Conservation (phyloP, 2,113 vertebrate species). For the Nyctibius bracteatus region DNA sequence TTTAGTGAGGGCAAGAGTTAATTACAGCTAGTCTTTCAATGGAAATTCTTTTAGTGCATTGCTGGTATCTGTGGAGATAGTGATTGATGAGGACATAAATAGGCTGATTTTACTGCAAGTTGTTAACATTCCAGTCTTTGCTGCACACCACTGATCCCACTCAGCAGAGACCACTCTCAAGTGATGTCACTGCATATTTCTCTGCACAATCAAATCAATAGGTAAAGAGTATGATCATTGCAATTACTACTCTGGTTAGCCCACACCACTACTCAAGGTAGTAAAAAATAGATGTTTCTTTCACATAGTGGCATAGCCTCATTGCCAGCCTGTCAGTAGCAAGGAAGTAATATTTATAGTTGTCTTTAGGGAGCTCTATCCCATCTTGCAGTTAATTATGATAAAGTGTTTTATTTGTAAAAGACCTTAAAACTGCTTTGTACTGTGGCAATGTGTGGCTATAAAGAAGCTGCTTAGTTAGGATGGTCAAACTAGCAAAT, state of each 20-base stretch:
- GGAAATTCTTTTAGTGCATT: neutral
- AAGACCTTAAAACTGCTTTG: neutral
- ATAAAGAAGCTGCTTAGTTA: neutral
- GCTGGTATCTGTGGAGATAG: neutral
- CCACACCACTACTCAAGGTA: neutral
- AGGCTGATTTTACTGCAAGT: neutral
- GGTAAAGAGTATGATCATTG: neutral
- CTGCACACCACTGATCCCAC: neutral
- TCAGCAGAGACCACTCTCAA: neutral
- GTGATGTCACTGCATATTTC: neutral
- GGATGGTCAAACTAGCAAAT: neutral
- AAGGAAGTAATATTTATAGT: constrained; percentile 35
- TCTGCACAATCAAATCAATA: neutral
- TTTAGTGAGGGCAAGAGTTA: neutral
- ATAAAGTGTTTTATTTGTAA: constrained; percentile 52
- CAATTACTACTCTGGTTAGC: neutral
- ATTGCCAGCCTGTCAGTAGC: neutral
- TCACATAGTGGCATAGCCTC: constrained; percentile 7
- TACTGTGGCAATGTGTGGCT: neutral
- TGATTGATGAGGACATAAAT: neutral
- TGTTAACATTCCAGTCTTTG: neutral
- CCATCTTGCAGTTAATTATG: constrained; percentile 30
- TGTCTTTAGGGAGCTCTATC: constrained; percentile 33
- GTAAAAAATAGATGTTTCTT: constrained; percentile 7
- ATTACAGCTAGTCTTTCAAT: neutral